These are phyloP conservation scores for Lagria hirta DNA, from an alignment of 2,888 invertebrate species.

Conservation along the genomic window DNA sequence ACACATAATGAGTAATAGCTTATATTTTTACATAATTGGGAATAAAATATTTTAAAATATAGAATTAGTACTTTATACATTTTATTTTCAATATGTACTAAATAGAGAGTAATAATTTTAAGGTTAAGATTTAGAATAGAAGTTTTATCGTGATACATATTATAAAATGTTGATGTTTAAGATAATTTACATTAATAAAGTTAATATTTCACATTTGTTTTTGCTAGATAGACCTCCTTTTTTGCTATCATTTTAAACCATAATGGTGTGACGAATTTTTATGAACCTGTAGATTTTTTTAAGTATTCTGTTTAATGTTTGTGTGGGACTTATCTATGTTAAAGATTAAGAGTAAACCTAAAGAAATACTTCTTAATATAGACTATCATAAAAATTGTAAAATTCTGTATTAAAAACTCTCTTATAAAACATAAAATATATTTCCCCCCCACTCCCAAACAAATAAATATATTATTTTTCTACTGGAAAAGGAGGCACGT, in stretches of 20 bases:
- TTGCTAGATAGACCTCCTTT: no score
- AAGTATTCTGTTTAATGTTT: no score
- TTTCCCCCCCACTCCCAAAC: slow-evolving; percentile 5
- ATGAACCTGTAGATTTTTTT: no score
- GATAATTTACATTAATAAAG: slow-evolving; percentile 21
- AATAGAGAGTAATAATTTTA: slow-evolving; percentile 12
- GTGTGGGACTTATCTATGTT: no score
- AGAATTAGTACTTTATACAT: slow-evolving; percentile 16
- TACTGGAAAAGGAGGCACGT: slow-evolving; percentile 59
- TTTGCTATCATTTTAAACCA: no score
- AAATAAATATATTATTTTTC: slow-evolving; percentile 3
- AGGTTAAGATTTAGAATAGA: slow-evolving; percentile 14
- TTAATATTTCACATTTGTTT: slow-evolving; percentile 2
- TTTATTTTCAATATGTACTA: slow-evolving; percentile 11
- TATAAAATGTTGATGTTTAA: slow-evolving; percentile 23
- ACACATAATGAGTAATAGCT: slow-evolving; percentile 14
- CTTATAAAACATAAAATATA: slow-evolving; percentile 5
- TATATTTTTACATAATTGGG: slow-evolving; percentile 32
- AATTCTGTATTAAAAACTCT: no score
- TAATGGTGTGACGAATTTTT: no score
- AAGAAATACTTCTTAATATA: background rate
- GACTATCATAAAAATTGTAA: background rate
- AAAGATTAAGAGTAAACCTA: no score
- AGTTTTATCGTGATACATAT: slow-evolving; percentile 19
- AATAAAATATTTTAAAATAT: slow-evolving; percentile 13